These are phyloP conservation scores for Drosophila demipolita DNA, from an alignment of 2,888 invertebrate species.

Conservation along the genomic window DNA sequence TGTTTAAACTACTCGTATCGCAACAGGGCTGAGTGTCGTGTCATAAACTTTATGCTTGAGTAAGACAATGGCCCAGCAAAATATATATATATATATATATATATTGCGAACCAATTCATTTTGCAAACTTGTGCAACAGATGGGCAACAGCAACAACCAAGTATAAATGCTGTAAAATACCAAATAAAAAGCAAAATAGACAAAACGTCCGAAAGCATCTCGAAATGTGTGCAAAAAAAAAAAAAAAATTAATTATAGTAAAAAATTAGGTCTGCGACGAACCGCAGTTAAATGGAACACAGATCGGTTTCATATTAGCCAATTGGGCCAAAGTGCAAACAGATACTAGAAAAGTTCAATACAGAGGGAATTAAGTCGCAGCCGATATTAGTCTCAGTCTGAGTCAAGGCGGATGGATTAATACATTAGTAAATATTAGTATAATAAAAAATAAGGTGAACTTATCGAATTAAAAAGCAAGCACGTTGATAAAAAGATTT, in stretches of 20 bases:
- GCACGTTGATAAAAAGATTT: neutral
- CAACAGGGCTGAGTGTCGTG: constrained; percentile 46
- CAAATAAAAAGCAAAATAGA: constrained; percentile 27
- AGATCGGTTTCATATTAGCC: constrained; percentile 56
- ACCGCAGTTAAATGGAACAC: constrained; percentile 64
- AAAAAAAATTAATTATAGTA: constrained; percentile 37
- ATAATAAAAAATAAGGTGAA: neutral
- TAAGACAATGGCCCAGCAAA: constrained; percentile 63
- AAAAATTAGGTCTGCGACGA: constrained; percentile 43
- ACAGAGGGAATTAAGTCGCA: constrained; percentile 4
- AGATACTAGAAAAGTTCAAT: constrained; percentile 13
- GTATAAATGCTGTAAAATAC: constrained; percentile 1
- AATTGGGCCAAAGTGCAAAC: constrained; percentile 58
- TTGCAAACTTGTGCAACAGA: constrained; percentile 68
- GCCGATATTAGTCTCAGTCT: neutral
- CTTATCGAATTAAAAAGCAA: neutral
- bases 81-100: constrained; percentile 5
- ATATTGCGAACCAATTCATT: constrained; percentile 61
- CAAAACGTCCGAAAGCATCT: constrained; percentile 42
- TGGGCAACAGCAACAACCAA: constrained; percentile 15
- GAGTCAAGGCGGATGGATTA: neutral
- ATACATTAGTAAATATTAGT: neutral
- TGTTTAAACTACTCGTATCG: constrained; percentile 49
- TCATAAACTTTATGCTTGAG: constrained; percentile 76
- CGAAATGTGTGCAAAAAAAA: constrained; percentile 49